Evolutionary conservation across 2,888 invertebrate species (phyloP).

Genomic region (Drosophila mimica): DNA sequence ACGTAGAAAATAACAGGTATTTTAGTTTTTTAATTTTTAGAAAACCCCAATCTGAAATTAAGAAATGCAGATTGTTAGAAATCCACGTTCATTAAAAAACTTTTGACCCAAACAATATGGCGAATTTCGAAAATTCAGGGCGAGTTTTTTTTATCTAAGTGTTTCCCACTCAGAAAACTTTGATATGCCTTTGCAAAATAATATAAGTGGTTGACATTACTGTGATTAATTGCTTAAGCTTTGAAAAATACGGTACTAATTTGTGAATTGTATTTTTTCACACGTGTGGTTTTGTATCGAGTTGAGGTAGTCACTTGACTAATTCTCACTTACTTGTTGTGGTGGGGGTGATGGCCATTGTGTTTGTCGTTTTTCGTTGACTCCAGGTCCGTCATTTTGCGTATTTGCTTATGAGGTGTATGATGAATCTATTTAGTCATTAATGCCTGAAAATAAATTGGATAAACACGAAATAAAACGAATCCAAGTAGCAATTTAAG

Average conservation of each 20-base stretch:
- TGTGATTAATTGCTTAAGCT: constrained; percentile 2
- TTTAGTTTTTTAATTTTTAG: not conserved
- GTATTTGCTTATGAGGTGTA: constrained; percentile 13
- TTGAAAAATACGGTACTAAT: constrained; percentile 26
- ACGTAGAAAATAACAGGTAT: too few species aligned
- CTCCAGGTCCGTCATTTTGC: constrained; percentile 72
- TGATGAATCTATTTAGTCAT: constrained; percentile 27
- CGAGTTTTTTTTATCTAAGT: not conserved
- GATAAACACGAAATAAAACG: constrained; percentile 26
- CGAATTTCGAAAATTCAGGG: not conserved
- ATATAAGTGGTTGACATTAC: not conserved
- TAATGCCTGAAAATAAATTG: constrained; percentile 56
- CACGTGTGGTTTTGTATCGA: constrained; percentile 2
- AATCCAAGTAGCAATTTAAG: constrained; percentile 15
- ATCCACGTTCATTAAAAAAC: not conserved
- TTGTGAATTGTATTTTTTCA: not conserved
- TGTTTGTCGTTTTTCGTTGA: constrained; percentile 75
- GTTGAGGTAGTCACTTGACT: constrained; percentile 24
- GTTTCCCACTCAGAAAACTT: not conserved
- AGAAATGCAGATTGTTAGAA: not conserved
- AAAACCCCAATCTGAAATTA: not conserved
- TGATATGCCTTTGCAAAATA: not conserved
- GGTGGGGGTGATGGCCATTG: constrained; percentile 70
- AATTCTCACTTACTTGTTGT: constrained; percentile 66
- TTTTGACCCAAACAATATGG: not conserved